Conservation (phyloP, 2,888 invertebrate species). For the Lamellibrachia columna region DNA sequence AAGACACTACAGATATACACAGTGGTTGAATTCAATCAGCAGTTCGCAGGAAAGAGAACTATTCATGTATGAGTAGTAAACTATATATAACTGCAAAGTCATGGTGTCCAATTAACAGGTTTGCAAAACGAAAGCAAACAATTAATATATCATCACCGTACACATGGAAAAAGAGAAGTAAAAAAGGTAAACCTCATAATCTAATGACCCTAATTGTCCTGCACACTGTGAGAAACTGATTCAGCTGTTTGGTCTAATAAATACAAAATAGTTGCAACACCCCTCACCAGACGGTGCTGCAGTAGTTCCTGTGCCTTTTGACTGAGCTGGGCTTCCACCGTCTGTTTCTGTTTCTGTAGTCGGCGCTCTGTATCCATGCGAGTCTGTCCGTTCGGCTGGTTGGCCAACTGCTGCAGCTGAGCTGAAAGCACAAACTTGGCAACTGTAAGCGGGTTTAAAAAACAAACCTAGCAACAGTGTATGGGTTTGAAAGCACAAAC, state of each 20-base stretch:
- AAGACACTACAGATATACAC: too few species aligned
- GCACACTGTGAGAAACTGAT: not conserved
- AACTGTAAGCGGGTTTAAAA: not conserved
- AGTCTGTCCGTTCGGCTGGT: conserved; percentile 41
- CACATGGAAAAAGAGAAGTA: not conserved
- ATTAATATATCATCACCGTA: too few species aligned
- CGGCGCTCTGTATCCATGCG: conserved; percentile 72
- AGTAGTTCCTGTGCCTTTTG: conserved; percentile 70
- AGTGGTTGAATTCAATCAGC: not conserved
- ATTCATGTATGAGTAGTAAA: not conserved
- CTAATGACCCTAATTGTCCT: not conserved
- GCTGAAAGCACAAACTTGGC: conserved; percentile 32
- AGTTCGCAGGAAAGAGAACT: not conserved
- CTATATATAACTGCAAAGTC: not conserved
- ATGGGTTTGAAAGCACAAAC: not conserved
- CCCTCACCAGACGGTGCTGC: conserved; percentile 57
- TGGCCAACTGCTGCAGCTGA: conserved; percentile 41
- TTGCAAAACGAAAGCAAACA: not conserved
- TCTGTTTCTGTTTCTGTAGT: conserved; percentile 74
- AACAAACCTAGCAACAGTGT: too few species aligned
- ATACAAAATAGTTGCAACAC: not conserved
- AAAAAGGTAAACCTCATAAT: not conserved
- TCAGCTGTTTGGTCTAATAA: not conserved
- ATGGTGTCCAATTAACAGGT: not conserved
- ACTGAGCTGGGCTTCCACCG: conserved; percentile 77